Percentiles rank a stretch among this genome's conserved stretches.
phyloP scores from a whole-genome alignment of 2,113 vertebrate species.

The Mohoua ochrocephala region DNA sequence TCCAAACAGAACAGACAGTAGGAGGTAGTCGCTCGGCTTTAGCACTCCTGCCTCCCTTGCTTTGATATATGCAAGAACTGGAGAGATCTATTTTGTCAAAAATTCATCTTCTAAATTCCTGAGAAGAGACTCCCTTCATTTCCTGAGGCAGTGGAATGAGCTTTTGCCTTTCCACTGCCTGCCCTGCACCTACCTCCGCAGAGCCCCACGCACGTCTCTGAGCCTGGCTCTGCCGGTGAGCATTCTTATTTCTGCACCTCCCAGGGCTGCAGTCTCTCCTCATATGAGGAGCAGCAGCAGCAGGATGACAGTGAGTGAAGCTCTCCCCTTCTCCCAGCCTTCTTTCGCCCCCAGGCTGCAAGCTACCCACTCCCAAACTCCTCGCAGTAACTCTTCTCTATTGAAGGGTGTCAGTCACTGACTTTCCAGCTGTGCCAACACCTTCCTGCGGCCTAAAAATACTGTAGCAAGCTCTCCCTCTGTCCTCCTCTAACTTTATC shows the following conservation, averaged over 20 bases:
- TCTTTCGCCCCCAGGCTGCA: neutral
- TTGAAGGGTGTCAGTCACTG: neutral
- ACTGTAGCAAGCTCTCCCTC: neutral
- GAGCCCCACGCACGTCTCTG: fast-evolving
- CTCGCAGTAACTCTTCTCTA: neutral
- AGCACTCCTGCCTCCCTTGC: neutral
- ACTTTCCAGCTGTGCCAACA: neutral
- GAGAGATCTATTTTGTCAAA: neutral
- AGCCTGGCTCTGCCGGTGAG: neutral
- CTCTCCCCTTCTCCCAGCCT: neutral
- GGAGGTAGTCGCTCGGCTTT: neutral
- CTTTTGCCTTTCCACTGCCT: neutral
- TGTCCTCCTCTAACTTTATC: neutral
- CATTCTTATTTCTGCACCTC: neutral
- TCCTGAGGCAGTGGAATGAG: neutral
- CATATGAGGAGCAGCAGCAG: neutral
- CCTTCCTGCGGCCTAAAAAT: neutral
- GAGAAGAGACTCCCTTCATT: neutral
- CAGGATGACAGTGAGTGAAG: neutral
- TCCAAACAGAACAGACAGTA: neutral
- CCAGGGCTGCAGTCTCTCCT: neutral
- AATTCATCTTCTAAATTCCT: neutral
- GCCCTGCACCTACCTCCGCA: neutral
- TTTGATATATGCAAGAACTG: neutral
- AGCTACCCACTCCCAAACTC: neutral